phyloP scores from a whole-genome alignment of 2,888 invertebrate genomes.

The Lycia hirtaria region DNA sequence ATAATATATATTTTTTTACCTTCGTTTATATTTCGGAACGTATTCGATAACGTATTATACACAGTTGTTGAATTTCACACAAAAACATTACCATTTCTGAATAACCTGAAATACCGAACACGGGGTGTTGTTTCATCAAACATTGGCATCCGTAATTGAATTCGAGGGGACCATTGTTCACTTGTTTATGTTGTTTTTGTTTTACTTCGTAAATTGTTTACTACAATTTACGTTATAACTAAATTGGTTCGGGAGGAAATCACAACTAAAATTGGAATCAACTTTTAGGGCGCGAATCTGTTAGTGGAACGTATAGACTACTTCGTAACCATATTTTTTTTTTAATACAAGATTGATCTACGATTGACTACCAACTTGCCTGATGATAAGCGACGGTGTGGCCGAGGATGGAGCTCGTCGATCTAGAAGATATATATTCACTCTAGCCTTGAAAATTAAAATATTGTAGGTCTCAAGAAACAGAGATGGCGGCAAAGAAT shows the following conservation, averaged over 20 bases:
- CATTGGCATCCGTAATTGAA: conserved; percentile 27
- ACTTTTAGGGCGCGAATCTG: no score
- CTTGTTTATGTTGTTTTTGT: conserved; percentile 20
- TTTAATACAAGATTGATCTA: no score
- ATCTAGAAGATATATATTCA: no score
- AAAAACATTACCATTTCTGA: conserved; percentile 9
- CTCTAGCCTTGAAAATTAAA: no score
- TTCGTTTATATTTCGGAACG: no score
- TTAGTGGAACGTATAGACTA: no score
- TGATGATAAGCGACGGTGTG: no score
- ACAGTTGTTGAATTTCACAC: conserved; percentile 6
- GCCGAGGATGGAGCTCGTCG: no score
- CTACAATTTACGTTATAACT: conserved; percentile 1
- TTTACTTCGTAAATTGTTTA: conserved; percentile 13
- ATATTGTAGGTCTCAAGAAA: no score
- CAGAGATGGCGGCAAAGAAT: no score
- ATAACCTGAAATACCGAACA: conserved; percentile 22
- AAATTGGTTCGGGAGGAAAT: conserved; percentile 1
- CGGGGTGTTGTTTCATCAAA: conserved; percentile 27
- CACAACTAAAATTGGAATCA: background rate
- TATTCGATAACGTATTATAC: background rate
- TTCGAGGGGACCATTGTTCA: conserved; percentile 24
- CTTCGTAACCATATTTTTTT: no score
- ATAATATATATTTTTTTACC: background rate
- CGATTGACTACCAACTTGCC: no score